These are phyloP conservation scores for cat (Felis catus) DNA, from an alignment of 2,113 vertebrate species.

Conservation along the genomic window F.catus_Fca126_mat1.0 CM031420.1:12473001-12473500, in stretches of 20 bases:
- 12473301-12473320: not conserved
- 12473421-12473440: not conserved
- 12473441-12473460: not conserved
- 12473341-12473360: not conserved
- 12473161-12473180: not conserved
- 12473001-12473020: not conserved
- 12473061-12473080: not conserved
- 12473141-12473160: not conserved
- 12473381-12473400: not conserved
- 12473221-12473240: not conserved
- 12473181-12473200: not conserved
- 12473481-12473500: not conserved
- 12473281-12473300: accelerated
- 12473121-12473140: not conserved
- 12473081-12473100: not conserved
- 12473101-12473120: not conserved
- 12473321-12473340: not conserved
- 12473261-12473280: accelerated
- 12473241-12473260: not conserved
- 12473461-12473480: not conserved
- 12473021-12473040: not conserved
- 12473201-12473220: not conserved
- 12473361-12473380: not conserved
- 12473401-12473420: not conserved
- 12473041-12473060: not conserved